These are phyloP conservation scores for Zaprionus lachaisei DNA, from an alignment of 1,140 invertebrate genomes.

Conservation along the genomic window DNA sequence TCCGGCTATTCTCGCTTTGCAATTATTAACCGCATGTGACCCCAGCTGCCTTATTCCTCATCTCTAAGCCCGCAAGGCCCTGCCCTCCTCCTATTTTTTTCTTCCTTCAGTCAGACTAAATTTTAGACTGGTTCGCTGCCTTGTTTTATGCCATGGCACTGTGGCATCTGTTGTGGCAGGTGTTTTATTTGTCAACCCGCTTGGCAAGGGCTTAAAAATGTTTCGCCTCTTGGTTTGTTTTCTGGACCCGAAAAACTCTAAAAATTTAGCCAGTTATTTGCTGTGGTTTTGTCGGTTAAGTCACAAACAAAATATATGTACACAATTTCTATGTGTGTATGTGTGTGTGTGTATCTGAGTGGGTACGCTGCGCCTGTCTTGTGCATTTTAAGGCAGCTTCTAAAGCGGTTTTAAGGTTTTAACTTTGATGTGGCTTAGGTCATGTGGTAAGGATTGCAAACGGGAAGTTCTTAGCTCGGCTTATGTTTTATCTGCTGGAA, in stretches of 20 bases:
- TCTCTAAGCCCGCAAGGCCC: not conserved
- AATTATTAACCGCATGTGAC: slow-evolving; percentile 77
- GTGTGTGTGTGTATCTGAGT: slow-evolving; percentile 4
- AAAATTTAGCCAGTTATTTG: slow-evolving; percentile 54
- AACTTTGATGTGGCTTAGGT: slow-evolving; percentile 62
- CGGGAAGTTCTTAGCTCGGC: slow-evolving; percentile 8
- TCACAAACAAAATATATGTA: slow-evolving; percentile 15
- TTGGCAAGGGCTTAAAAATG: slow-evolving; percentile 52
- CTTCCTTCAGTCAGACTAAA: not conserved
- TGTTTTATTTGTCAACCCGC: slow-evolving; percentile 62
- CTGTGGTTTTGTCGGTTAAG: slow-evolving; percentile 47
- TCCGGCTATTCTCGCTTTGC: slow-evolving; percentile 45
- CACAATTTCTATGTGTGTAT: not conserved
- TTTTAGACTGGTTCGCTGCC: not conserved
- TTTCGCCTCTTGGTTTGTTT: slow-evolving; percentile 43
- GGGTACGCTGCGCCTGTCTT: slow-evolving; percentile 26
- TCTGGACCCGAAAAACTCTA: slow-evolving; percentile 45
- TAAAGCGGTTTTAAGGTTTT: slow-evolving; percentile 47
- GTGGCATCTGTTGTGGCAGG: slow-evolving; percentile 54
- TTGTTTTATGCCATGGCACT: slow-evolving; percentile 32
- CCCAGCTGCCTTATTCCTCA: slow-evolving; percentile 13
- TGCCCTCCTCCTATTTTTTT: not conserved
- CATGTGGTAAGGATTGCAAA: slow-evolving; percentile 25
- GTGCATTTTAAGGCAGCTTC: slow-evolving; percentile 53
- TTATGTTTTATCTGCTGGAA: slow-evolving; percentile 15